Conservation (phyloP, 2,888 invertebrate genomes). For the Ptycholaimellus sp. region DNA sequence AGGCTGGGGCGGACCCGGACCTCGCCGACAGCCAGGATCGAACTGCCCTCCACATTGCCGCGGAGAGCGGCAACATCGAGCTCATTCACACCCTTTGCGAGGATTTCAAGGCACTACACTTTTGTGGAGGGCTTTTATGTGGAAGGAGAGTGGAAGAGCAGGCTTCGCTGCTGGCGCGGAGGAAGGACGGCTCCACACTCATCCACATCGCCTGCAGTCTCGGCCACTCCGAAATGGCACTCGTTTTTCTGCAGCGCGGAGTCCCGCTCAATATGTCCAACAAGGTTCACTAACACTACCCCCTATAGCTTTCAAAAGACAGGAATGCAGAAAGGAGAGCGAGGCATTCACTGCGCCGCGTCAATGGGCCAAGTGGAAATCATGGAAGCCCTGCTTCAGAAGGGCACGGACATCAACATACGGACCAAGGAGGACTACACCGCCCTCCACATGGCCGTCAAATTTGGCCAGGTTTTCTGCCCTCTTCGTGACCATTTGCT, state of each 20-base stretch:
- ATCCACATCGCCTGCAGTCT: constrained; percentile 94
- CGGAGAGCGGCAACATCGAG: constrained; percentile 80
- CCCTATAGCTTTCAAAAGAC: no score
- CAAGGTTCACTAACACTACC: no score
- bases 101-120: constrained; percentile 90
- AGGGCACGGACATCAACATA: no score
- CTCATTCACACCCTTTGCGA: constrained; percentile 85
- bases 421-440: constrained; percentile 98
- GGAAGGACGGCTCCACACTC: constrained; percentile 67
- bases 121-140: no score
- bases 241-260: constrained; percentile 88
- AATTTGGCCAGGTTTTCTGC: constrained; percentile 29
- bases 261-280: constrained; percentile 98
- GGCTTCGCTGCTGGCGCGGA: constrained; percentile 11
- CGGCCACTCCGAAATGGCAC: constrained; percentile 90
- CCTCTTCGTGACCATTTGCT: no score
- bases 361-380: constrained; percentile 90
- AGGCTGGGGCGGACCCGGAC: constrained; percentile 73
- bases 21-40: constrained; percentile 74
- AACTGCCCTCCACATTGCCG: constrained; percentile 86
- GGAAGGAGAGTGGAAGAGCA: no score
- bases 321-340: constrained; percentile 78
- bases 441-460: constrained; percentile 80
- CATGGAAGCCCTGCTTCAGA: constrained; percentile 70
- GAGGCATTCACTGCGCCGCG: constrained; percentile 91